A percentile compares a stretch with the other conserved stretches of the same genome.
phyloP scores from a whole-genome alignment of 2,888 invertebrate species.

The Sisyra nigra region DNA sequence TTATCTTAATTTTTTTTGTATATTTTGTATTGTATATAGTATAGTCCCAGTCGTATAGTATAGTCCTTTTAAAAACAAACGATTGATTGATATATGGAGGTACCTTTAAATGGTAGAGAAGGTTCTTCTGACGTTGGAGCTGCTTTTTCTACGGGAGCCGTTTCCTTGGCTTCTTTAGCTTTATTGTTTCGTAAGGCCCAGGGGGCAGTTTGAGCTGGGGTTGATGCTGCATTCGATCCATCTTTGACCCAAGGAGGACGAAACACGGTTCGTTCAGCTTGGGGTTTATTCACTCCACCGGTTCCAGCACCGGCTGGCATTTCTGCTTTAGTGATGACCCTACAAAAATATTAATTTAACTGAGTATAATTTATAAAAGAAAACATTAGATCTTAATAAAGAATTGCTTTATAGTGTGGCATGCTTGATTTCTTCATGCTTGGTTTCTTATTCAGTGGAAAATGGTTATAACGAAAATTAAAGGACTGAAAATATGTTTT shows the following conservation, averaged over 20 bases:
- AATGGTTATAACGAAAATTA: too few relatives aligned
- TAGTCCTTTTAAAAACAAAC: background rate
- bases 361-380: background rate
- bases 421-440: background rate
- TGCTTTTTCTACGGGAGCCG: constrained; percentile 17
- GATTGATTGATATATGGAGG: constrained; percentile 7
- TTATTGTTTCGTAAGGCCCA: constrained; percentile 39
- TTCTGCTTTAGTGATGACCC: constrained; percentile 17
- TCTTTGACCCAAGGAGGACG: constrained; percentile 64
- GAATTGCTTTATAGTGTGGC: background rate
- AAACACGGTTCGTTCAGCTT: constrained; percentile 43
- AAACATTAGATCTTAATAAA: background rate
- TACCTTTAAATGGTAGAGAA: constrained; percentile 7
- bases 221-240: constrained; percentile 37
- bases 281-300: constrained; percentile 30
- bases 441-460: background rate
- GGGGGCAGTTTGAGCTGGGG: constrained; percentile 38
- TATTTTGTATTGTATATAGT: too few relatives aligned
- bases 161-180: constrained; percentile 13
- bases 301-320: constrained; percentile 40
- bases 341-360: constrained; percentile 7
- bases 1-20: background rate
- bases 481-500: too few relatives aligned
- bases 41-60: background rate
- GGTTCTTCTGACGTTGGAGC: constrained; percentile 23